Base-by-base conservation (phyloP, 2,113 vertebrate genomes). In the Holacanthus passer region DNA sequence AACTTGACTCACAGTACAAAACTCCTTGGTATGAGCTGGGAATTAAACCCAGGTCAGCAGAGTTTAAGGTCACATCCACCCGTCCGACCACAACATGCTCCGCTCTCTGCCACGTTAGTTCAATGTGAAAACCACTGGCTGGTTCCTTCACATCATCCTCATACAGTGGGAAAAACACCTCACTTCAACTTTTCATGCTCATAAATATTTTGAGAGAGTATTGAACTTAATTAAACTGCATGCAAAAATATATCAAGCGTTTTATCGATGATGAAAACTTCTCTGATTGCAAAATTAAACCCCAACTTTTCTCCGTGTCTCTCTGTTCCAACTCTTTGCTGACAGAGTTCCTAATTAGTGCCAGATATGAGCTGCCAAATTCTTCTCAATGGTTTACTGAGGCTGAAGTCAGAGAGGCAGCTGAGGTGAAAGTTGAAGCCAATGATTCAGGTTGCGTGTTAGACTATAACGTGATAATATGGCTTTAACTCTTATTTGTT, bases 361-460 rank as follows among this genome's bases (percentile, higher is more conserved):
- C 87, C 93, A 94, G 93, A 93, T 83, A 75, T 43, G n/a, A 79
- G 72, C 83, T 87, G 91, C 89, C 91, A 91, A 81, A 90, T 88
- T 91, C 92, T 79, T 89, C 74, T 84, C 76, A 66, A 87, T 91
- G 88, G 87, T 93, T 90, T 84, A 77, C 75, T 67, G 52, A 88
- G 82, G 48, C 79, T 93, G 91, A 92, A 88, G 88, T 94, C 92
- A 94, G 89, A 77, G 84, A 85, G 62, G 74, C 77, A 83, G 85
- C 73, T 12, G 79, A 86, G 87, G 91, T 73, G 87, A 89, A 91
- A 82, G 86, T 67, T 84, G 83, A 83, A 84, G 88, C 80, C 73
- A 79, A 47, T 60, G 56, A 85, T 77, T 90, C 77, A 86, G 78
- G 82, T 88, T 84, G 78, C 65, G 58, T 87, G 71, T 73, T 77